Conservation (phyloP, 2,113 vertebrate species). For the Turdus rufiventris region DNA sequence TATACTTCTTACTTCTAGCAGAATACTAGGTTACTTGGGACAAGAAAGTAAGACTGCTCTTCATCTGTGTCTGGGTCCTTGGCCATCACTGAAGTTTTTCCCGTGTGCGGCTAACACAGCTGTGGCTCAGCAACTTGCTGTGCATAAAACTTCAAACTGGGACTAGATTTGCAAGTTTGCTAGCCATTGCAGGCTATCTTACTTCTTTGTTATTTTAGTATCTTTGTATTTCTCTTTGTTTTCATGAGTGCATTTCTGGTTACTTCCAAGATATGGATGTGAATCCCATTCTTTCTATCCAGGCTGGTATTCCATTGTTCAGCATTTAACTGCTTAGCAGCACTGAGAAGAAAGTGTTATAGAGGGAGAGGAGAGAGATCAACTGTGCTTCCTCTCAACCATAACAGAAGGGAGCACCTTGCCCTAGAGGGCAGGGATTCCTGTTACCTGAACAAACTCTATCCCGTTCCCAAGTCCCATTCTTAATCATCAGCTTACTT, state of each 20-base stretch:
- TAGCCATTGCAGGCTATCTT: not conserved
- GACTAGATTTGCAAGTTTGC: not conserved
- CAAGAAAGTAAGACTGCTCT: not conserved
- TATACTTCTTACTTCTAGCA: not conserved
- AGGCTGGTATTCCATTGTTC: not conserved
- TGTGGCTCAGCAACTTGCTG: not conserved
- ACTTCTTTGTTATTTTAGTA: not conserved
- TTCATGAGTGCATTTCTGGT: not conserved
- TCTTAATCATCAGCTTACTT: not conserved
- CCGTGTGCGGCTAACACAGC: not conserved
- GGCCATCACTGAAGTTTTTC: not conserved
- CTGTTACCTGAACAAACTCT: not conserved
- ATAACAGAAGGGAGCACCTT: not conserved
- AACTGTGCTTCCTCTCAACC: not conserved
- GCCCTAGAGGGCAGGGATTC: not conserved
- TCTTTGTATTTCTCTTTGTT: not conserved
- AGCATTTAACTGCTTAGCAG: not conserved
- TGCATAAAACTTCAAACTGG: not conserved
- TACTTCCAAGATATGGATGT: not conserved
- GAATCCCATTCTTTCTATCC: not conserved
- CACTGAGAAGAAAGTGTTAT: not conserved
- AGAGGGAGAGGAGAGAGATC: not conserved
- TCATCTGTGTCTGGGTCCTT: not conserved
- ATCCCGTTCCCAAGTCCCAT: not conserved
- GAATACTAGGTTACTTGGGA: not conserved